Percentiles rank a stretch among this genome's conserved stretches.
Evolutionary conservation across 2,797 vertebrate genomes (phyloP).

Genomic region (Taeniopygia guttata): DNA sequence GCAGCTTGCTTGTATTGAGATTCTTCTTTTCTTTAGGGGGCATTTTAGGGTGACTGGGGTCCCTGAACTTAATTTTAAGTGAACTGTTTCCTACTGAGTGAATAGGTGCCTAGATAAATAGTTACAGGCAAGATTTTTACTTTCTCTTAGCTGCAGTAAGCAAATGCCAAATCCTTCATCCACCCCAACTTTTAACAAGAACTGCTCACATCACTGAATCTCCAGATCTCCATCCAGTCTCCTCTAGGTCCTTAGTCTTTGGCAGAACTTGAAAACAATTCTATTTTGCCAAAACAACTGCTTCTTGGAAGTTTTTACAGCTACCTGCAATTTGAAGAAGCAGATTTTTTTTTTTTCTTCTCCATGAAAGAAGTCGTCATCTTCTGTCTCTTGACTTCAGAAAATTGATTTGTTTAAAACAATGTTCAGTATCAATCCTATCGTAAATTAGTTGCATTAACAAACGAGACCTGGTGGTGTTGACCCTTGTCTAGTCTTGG

Average conservation of each 20-base stretch:
- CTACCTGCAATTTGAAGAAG: not conserved
- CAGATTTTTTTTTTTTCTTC: not conserved
- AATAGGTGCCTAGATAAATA: not conserved
- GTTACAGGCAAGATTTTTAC: not conserved
- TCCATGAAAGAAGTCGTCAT: not conserved
- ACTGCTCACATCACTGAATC: not conserved
- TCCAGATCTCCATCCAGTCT: not conserved
- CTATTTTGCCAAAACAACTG: not conserved
- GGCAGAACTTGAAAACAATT: not conserved
- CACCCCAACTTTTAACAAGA: not conserved
- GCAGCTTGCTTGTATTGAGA: not conserved
- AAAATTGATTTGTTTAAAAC: not conserved
- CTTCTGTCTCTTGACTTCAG: not conserved
- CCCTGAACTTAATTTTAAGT: not conserved
- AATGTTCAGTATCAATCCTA: not conserved
- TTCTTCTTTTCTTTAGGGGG: not conserved
- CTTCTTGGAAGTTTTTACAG: not conserved
- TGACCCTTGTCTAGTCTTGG: not conserved
- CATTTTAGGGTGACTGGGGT: not conserved
- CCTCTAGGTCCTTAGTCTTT: not conserved
- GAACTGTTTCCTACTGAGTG: not conserved
- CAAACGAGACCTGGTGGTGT: not conserved
- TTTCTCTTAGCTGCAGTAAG: not conserved
- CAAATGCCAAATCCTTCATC: not conserved
- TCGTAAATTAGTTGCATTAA: not conserved